Evolutionary conservation across 2,888 invertebrate species (phyloP).

Genomic region (Dasypolia templi): DNA sequence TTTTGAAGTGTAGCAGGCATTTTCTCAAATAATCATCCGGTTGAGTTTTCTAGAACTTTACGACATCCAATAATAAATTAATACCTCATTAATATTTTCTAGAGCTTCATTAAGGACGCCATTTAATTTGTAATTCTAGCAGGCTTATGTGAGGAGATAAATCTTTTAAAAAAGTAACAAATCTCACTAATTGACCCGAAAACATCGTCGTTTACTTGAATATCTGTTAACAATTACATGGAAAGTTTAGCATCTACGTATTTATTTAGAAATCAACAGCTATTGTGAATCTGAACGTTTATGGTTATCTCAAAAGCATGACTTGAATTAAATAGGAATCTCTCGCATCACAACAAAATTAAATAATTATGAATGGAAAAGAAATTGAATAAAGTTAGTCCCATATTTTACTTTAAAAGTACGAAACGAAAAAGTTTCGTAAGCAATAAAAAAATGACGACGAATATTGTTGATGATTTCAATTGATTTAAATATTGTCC

Average conservation of each 20-base stretch:
- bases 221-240: constrained; percentile 45
- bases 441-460: constrained; percentile 15
- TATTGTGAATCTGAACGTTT: constrained; percentile 46
- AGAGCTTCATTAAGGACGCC: constrained; percentile 47
- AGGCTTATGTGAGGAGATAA: constrained; percentile 39
- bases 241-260: constrained; percentile 50
- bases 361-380: constrained; percentile 4
- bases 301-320: constrained; percentile 26
- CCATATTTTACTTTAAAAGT: constrained; percentile 14
- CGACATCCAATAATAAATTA: constrained; percentile 36
- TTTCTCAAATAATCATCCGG: neutral
- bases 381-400: constrained; percentile 13
- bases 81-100: constrained; percentile 53
- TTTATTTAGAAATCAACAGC: constrained; percentile 52
- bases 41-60: constrained; percentile 39
- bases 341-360: constrained; percentile 10
- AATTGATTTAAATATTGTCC: constrained; percentile 42
- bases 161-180: constrained; percentile 49
- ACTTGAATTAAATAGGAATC: constrained; percentile 26
- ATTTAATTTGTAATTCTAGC: constrained; percentile 54
- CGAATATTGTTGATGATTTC: constrained; percentile 19
- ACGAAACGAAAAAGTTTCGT: constrained; percentile 4
- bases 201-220: constrained; percentile 53
- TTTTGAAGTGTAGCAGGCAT: neutral
- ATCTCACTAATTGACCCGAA: constrained; percentile 58